Evolutionary conservation across 2,888 invertebrate genomes (phyloP).

Genomic region (Ceriagrion tenellum): DNA sequence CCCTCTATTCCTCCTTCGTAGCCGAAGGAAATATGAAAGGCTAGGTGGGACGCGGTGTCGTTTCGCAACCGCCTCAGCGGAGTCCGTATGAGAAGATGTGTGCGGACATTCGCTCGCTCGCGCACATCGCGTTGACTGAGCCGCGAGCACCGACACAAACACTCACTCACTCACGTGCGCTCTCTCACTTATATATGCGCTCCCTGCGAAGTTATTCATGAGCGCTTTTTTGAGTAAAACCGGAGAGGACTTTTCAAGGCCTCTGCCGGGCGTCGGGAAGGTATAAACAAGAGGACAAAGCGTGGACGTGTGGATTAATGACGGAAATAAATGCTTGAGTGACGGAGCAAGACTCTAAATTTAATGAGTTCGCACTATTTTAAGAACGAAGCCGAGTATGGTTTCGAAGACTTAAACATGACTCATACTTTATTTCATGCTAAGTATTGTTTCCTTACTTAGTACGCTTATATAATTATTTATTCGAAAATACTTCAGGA

Average conservation of each 20-base stretch:
- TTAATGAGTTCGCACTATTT: too few relatives aligned
- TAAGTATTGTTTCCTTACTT: too few relatives aligned
- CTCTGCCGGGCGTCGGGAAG: background rate
- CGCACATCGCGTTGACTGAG: background rate
- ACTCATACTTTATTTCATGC: too few relatives aligned
- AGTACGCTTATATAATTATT: too few relatives aligned
- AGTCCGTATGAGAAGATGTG: background rate
- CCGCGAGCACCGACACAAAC: background rate
- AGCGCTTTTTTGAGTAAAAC: background rate
- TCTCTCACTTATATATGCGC: background rate
- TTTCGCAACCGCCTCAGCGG: background rate
- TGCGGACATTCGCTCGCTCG: conserved; percentile 5
- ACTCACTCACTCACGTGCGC: background rate
- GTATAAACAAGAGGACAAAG: background rate
- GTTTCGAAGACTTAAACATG: too few relatives aligned
- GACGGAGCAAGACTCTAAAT: too few relatives aligned
- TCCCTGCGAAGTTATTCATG: background rate
- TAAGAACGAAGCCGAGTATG: too few relatives aligned
- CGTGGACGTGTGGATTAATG: background rate
- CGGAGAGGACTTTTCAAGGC: conserved; percentile 32
- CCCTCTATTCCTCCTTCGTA: background rate
- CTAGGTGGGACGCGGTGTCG: background rate
- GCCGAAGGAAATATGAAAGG: background rate
- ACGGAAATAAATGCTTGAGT: background rate
- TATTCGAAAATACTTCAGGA: too few relatives aligned